Base-by-base conservation (phyloP, 2,797 vertebrate species). In the Coendou prehensilis region DNA sequence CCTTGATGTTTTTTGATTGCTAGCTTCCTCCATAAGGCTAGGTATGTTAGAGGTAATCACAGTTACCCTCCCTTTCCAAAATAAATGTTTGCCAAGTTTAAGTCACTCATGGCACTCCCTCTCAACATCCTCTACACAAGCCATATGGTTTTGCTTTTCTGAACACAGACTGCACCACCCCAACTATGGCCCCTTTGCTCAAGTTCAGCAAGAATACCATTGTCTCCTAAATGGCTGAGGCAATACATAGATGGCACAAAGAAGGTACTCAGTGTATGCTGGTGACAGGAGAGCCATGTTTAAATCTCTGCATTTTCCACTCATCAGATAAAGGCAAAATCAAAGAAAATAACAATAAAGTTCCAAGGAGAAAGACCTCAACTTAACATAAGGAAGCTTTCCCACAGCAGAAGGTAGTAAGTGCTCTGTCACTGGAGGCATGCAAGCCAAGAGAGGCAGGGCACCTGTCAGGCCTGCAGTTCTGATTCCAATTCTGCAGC, bases 391-490 rank as follows among this genome's bases (percentile, higher is more conserved):
- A 93, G 75, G 79, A 75, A 94, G 69, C 80, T 87, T 93, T 84
- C 69, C 92, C 52, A 87, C 28, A 81, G 87, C 78, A 93, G 0
- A 94, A 90, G 45, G 79, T 30, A 92, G 89, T 93, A 96, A 96
- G 96, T 91, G 96, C 94, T 96, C 97, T 94, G 86, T 97, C 97
- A 97, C 82, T 87, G 85, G 85, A 95, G 85, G 94, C 90, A 93
- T 91, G 64, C 88, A 98, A 96, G 90, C 87, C 92, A 90, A 90
- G 95, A 71, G 56, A 93, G 94, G 81, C 82, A 95, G 89, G 88
- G 97, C 97, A 96, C 87, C 88, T 95, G 93, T 96, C 96, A 95
- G 87, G 92, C 87, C 97, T 95, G 97, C 95, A 89, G 94, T 76
- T 94, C 86, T 92, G 61, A 95, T 85, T 94, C 87, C 87, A 95